phyloP scores from a whole-genome alignment of 2,888 invertebrate genomes.

The Cheilosia vulpina region DNA sequence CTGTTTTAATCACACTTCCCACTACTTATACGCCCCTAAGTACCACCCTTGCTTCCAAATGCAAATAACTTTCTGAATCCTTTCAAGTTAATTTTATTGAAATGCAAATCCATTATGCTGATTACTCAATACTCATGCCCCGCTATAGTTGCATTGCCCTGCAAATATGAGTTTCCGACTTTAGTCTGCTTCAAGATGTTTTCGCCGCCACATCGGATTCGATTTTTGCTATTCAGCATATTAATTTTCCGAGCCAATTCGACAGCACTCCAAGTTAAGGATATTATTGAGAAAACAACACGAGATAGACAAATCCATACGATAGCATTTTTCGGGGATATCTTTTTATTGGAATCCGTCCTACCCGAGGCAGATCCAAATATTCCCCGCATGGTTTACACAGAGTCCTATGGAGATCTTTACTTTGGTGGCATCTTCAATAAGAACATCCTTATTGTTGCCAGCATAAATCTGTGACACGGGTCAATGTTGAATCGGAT shows the following conservation, averaged over 20 bases:
- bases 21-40: background rate
- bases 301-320: conserved; percentile 64
- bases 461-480: conserved; percentile 68
- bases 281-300: conserved; percentile 66
- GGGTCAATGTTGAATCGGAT: conserved; percentile 75
- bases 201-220: conserved; percentile 47
- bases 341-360: conserved; percentile 68
- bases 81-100: conserved; percentile 42
- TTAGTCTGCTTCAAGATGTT: conserved; percentile 66
- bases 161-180: conserved; percentile 14
- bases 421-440: conserved; percentile 72
- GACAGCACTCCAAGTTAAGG: conserved; percentile 60
- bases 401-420: conserved; percentile 73
- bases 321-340: conserved; percentile 76
- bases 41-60: background rate
- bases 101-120: conserved; percentile 70
- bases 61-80: conserved; percentile 43
- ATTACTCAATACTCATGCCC: conserved; percentile 56
- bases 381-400: conserved; percentile 76
- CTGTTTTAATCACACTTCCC: conserved; percentile 6
- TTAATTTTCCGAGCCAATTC: conserved; percentile 44
- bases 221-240: conserved; percentile 44
- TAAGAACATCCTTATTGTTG: conserved; percentile 76
- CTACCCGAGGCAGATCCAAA: conserved; percentile 59
- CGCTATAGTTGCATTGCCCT: conserved; percentile 8